A percentile compares a stretch with the other conserved stretches of the same genome.
Evolutionary conservation across 2,113 vertebrate genomes (phyloP).

Genomic region (Holacanthus passer): DNA sequence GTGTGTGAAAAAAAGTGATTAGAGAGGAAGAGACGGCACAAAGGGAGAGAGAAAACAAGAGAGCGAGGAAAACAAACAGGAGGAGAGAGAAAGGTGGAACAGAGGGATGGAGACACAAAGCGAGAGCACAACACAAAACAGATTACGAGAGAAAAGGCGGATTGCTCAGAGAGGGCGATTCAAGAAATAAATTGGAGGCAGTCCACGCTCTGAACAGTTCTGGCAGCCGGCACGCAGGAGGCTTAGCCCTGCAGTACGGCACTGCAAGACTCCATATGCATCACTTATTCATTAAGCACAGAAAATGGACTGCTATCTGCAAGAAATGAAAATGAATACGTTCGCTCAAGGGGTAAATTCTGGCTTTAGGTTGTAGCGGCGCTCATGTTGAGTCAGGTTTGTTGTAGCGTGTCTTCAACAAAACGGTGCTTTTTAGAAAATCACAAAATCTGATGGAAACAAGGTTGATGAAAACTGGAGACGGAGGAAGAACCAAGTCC

Average conservation of each 20-base stretch:
- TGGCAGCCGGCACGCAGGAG: constrained; percentile 47
- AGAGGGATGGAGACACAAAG: constrained; percentile 46
- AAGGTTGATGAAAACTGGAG: neutral
- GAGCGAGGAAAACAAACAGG: constrained; percentile 37
- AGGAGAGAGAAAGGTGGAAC: constrained; percentile 29
- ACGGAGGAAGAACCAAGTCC: neutral
- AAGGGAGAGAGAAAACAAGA: constrained; percentile 13
- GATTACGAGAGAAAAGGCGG: constrained; percentile 36
- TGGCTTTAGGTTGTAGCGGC: neutral
- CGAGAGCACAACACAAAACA: constrained; percentile 13
- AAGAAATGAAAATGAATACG: constrained; percentile 22
- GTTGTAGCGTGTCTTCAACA: neutral
- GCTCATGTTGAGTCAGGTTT: neutral
- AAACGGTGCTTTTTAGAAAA: neutral
- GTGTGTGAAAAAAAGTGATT: constrained; percentile 36
- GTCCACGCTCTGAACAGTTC: constrained; percentile 38
- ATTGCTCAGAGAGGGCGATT: constrained; percentile 35
- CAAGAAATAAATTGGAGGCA: constrained; percentile 39
- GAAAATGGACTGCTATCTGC: constrained; percentile 15
- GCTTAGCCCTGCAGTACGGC: constrained; percentile 45
- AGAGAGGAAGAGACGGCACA: neutral
- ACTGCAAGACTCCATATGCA: constrained; percentile 46
- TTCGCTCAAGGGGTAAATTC: neutral
- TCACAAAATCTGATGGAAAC: neutral
- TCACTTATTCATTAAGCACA: constrained; percentile 51